Base-by-base conservation (phyloP, 2,797 vertebrate genomes). In the Philypnodon macrostomus region DNA sequence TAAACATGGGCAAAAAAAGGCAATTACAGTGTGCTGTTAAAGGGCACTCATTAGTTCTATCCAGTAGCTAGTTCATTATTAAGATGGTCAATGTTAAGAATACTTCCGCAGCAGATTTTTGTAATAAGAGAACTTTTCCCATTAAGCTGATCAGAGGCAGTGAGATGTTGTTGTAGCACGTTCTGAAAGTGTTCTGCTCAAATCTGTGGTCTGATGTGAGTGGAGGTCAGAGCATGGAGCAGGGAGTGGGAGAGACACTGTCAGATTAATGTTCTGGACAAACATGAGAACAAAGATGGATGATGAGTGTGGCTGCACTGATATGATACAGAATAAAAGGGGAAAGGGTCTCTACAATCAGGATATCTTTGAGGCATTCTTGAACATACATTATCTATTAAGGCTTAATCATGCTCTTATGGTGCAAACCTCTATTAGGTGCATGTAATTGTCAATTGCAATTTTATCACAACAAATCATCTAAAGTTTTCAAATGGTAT, bases 191-290 rank as follows among this genome's bases (percentile, higher is more conserved):
- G n/a, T 64, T 70, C 54, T 34, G 30, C 54, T 63, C 40, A 55
- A 38, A 67, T 58, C 67, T 70, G 45, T 47, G 65, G 53, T 49
- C 60, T 53, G 61, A 70, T 65, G 71, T 63, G 77, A 84, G 71
- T 67, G 48, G 53, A 70, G 74, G 63, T 60, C 68, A 52, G 51
- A 41, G 47, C 53, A 42, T 50, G 24, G 56, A 67, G 60, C 48
- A 29, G 9, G 46, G 14, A 75, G 63, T 1, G 59, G 68, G 54
- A 71, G 70, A 53, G 76, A 65, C 76, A 17, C 21, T 79, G 81
- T 85, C 85, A 75, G 63, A 79, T 60, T 60, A 81, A 86, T 81
- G 78, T 78, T 81, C 75, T 53, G 61, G 56, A 42, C 40, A 59
- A 74, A 73, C 19, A 11, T 51, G 58, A 74, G 58, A 58, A 53